Base-by-base conservation (phyloP, 2,113 vertebrate species). In the Hemibagrus wyckioides region DNA sequence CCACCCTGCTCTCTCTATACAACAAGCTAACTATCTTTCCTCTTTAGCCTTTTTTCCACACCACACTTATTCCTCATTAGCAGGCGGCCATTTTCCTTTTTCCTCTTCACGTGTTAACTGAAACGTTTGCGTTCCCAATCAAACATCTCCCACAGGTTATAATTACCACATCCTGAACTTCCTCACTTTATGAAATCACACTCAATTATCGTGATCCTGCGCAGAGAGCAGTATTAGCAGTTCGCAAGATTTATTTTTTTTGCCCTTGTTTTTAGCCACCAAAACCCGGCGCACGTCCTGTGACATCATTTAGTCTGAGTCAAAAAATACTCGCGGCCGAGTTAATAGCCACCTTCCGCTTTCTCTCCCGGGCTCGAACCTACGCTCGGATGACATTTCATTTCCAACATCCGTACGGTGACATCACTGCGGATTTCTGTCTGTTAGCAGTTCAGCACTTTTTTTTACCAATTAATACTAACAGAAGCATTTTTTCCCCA, bases 231-330 rank as follows among this genome's bases (percentile, higher is more conserved):
- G n/a, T 69, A 79, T 50, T 71, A 57, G 52, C 65, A 54, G 36
- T 48, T 48, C 36, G 10, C 63, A 52, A 65, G 39, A 28, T 57
- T 30, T 4, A 41, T 67, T 84, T 80, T 41, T n/a, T n/a, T n/a
- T n/a, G n/a, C n/a, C 21, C 61, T 23, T 33, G 61, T 82, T 56
- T 30, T 57, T 41, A 3, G 36, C 69, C 17, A n/a, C 36, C 33
- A 23, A 17, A 50, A 13, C 33, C 67, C 33, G 3, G 33, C 48
- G 69, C 71, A 83, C 19, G 81, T 80, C 63, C 67, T 54, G 61
- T 89, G 85, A 85, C 88, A 87, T 89, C 88, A 89, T 79, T 57
- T 23, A 30, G 14, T 23, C 79, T 50, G 28, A 65, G 59, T 61
- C 44, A 56, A 21, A 54, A 80, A 81, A 52, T 11, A 54, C 56